A percentile compares a stretch with the other conserved stretches of the same genome.
Conservation (phyloP, 2,113 vertebrate genomes). For the Naja naja region DNA sequence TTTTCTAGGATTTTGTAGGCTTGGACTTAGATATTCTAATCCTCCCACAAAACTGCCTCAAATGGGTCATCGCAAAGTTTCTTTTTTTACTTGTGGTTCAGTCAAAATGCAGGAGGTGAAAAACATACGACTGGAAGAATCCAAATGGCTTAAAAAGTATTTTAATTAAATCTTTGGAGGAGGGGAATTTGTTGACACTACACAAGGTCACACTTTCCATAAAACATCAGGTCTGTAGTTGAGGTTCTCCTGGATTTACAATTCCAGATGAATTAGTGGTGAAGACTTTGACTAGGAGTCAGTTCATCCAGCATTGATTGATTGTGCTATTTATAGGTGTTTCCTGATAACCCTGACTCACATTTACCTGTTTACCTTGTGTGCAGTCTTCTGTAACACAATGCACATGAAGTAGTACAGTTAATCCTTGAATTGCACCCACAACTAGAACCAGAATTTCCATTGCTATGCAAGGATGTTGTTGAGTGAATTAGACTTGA, state of each 20-base stretch:
- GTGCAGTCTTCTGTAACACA: not conserved
- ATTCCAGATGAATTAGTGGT: not conserved
- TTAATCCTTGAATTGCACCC: not conserved
- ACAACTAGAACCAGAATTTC: not conserved
- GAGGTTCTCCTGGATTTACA: not conserved
- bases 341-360: not conserved
- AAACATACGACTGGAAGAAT: not conserved
- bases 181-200: not conserved
- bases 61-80: not conserved
- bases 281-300: not conserved
- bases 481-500: not conserved
- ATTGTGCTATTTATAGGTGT: not conserved
- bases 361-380: not conserved
- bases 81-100: not conserved
- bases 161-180: not conserved
- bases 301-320: not conserved
- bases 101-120: not conserved
- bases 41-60: not conserved
- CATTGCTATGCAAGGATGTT: not conserved
- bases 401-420: not conserved
- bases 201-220: not conserved
- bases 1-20: not conserved
- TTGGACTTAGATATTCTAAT: not conserved
- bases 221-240: not conserved
- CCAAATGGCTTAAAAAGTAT: not conserved